Conservation (phyloP, 1,140 invertebrate species). For the Harlomillsia oculata region DNA sequence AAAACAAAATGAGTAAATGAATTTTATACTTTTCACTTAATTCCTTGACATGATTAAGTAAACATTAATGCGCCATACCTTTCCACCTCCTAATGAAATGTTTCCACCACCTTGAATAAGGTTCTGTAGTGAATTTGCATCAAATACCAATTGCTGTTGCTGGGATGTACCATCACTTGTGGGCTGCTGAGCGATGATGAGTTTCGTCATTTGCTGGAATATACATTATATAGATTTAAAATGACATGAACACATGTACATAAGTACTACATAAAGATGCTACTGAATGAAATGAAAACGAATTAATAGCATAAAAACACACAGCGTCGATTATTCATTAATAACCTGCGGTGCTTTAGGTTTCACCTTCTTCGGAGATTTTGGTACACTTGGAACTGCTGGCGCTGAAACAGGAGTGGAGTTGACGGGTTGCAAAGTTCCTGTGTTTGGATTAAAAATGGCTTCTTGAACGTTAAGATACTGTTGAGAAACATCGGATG, state of each 20-base stretch:
- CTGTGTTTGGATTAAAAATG: conserved; percentile 34
- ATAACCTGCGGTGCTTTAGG: conserved; percentile 6
- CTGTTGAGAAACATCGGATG: conserved; percentile 20
- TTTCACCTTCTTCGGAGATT: conserved; percentile 1
- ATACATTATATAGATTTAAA: not conserved
- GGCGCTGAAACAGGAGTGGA: conserved; percentile 8
- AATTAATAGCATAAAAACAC: not conserved
- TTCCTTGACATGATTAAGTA: not conserved
- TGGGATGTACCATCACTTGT: conserved; percentile 11
- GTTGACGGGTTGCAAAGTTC: conserved; percentile 32
- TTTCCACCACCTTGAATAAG: conserved; percentile 30
- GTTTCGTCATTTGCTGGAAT: conserved; percentile 18
- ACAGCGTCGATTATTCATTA: not conserved
- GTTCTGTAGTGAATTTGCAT: conserved; percentile 27
- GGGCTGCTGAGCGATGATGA: conserved; percentile 25
- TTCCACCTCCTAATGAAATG: conserved; percentile 25
- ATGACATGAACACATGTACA: too few relatives aligned
- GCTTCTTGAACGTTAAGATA: conserved; percentile 30
- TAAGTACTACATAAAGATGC: too few relatives aligned
- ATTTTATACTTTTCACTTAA: not conserved
- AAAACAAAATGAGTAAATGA: too few relatives aligned
- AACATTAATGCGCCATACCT: conserved; percentile 14
- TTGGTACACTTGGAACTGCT: conserved; percentile 1
- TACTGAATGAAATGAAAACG: too few relatives aligned
- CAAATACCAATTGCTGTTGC: conserved; percentile 26